phyloP scores from a whole-genome alignment of 1,140 invertebrate genomes.

The Cydia amplana region DNA sequence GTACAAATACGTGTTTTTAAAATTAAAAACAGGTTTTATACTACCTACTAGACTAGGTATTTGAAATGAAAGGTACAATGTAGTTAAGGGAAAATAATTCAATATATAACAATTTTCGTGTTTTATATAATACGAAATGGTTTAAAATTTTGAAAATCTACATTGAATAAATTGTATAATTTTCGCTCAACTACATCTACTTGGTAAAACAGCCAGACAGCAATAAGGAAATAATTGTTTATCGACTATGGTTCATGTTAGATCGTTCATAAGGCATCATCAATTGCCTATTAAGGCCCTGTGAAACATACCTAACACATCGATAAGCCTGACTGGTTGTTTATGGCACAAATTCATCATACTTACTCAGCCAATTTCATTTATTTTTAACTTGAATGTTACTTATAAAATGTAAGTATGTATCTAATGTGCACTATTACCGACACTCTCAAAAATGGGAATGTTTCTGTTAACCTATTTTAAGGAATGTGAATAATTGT shows the following conservation, averaged over 20 bases:
- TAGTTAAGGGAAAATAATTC: neutral
- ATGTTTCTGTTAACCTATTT: neutral
- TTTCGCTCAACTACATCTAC: too few species aligned
- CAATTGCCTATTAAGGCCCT: neutral
- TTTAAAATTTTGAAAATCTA: too few species aligned
- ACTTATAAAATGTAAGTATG: neutral
- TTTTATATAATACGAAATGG: too few species aligned
- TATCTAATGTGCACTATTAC: neutral
- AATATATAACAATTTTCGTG: neutral
- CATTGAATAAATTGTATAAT: too few species aligned
- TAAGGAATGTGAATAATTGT: slow-evolving; percentile 30
- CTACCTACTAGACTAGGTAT: neutral
- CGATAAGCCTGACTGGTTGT: neutral
- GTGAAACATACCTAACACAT: neutral
- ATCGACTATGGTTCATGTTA: too few species aligned
- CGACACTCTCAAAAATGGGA: neutral
- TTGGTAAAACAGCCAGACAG: too few species aligned
- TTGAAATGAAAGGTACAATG: neutral
- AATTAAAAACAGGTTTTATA: slow-evolving; percentile 17
- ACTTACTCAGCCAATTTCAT: neutral
- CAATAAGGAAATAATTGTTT: too few species aligned
- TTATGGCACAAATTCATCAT: slow-evolving; percentile 7
- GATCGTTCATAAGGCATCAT: too few species aligned
- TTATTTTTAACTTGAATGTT: neutral
- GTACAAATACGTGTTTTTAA: slow-evolving; percentile 24